Percentiles rank a stretch among this genome's conserved stretches.
These are phyloP conservation scores for Regulus satrapa DNA, from an alignment of 2,113 vertebrate genomes.

Conservation along the genomic window DNA sequence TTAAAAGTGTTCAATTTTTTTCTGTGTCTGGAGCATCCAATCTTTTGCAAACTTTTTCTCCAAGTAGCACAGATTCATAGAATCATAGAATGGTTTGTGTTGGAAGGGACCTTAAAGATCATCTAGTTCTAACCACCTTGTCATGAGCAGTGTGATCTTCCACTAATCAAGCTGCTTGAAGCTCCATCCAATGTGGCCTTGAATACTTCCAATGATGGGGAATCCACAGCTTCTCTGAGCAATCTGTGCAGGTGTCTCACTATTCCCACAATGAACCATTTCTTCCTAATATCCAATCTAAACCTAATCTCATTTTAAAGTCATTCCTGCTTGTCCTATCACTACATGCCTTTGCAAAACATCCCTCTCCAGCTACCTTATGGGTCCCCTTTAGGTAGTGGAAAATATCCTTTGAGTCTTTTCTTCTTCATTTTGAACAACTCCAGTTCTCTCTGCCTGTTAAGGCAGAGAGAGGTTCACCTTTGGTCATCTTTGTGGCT, in stretches of 20 bases:
- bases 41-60: background rate
- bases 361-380: background rate
- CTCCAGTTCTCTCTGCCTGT: background rate
- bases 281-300: background rate
- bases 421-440: background rate
- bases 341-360: background rate
- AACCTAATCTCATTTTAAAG: background rate
- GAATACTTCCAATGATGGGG: background rate
- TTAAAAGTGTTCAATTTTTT: background rate
- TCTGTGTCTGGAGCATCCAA: background rate
- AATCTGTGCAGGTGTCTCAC: background rate
- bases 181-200: rapidly evolving
- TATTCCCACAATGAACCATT: background rate
- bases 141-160: background rate
- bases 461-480: background rate
- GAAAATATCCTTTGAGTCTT: background rate
- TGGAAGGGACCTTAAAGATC: background rate
- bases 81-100: background rate
- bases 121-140: too few species aligned
- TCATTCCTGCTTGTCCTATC: background rate
- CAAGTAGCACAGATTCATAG: background rate
- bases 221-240: background rate
- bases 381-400: background rate
- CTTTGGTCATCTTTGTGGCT: background rate
- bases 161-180: background rate